Base-by-base conservation (phyloP, 2,888 invertebrate genomes). In the Tridacna crocea region DNA sequence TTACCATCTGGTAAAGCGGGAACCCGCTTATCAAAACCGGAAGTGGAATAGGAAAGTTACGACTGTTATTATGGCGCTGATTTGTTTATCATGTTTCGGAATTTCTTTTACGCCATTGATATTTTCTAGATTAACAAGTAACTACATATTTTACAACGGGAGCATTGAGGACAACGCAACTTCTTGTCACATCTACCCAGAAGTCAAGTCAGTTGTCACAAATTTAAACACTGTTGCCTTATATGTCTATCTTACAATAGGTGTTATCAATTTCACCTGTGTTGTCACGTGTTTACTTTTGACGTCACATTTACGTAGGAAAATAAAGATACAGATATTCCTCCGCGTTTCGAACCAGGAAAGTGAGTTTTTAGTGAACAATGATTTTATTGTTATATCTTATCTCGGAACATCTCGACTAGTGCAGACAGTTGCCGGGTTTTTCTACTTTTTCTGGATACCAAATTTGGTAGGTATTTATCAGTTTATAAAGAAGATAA, bases 381-480 rank as follows among this genome's bases (percentile, higher is more conserved):
- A 58, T 60, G 77, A 77, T 46, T 47, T 77, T 13, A 46, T 77
- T 2, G 24, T 60, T 17, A 46, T 68, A 12, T 60, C 48, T 17
- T 77, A 60, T 19, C 55, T 77, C 10, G 70, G 60, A 17, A 22
- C 47, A 1, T 68, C 77, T 0, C 68, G 77, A 48, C 60, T 77
- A 17, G 60, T 77, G 6, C 51, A 68, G 47, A 47, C 70, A 0
- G 68, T 77, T 8, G 70, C 70, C 6, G 70, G 24, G 1, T 70
- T 77, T 36, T 77, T 77, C 60, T 77, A 77, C 60, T 77, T 77
- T 60, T 77, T 70, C 22, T 77, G 77, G 77, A 70, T 77, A 47
- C 77, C 77, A 11, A 68, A 68, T 70, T 19, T 77, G 77, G 77
- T 77, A 60, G 24, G 77, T 61, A 17, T 48, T 26, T 2, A 36